phyloP scores from a whole-genome alignment of 2,113 vertebrate genomes.

The Salvelinus sp. region DNA sequence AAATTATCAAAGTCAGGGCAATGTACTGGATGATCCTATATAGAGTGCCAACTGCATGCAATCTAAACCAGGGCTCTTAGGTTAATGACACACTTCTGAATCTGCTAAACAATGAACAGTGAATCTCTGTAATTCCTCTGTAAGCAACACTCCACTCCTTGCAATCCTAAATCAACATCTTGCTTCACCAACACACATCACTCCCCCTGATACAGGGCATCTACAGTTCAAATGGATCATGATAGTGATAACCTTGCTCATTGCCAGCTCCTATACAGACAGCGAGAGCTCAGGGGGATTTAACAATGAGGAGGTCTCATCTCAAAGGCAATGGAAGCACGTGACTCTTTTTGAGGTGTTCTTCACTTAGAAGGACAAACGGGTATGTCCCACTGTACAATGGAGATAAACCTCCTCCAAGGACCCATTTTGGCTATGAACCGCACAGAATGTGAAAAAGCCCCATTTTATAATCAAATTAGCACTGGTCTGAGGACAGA shows the following conservation, averaged over 20 bases:
- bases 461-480: neutral
- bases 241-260: slow-evolving; percentile 36
- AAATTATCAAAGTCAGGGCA: too few species aligned
- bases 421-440: neutral
- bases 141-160: neutral
- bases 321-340: neutral
- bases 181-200: slow-evolving; percentile 30
- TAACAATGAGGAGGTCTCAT: slow-evolving; percentile 17
- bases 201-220: slow-evolving; percentile 31
- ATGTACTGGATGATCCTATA: too few species aligned
- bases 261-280: slow-evolving; percentile 21
- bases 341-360: neutral
- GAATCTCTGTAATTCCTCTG: neutral
- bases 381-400: neutral
- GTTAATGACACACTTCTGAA: too few species aligned
- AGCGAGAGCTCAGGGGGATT: neutral
- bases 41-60: too few species aligned
- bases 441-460: neutral
- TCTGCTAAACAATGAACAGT: too few species aligned
- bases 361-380: neutral
- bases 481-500: neutral
- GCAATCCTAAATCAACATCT: neutral
- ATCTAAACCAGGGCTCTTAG: too few species aligned
- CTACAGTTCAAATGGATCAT: slow-evolving; percentile 8
- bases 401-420: neutral